phyloP scores from a whole-genome alignment of 2,888 invertebrate genomes.

The Agriotes lineatus region DNA sequence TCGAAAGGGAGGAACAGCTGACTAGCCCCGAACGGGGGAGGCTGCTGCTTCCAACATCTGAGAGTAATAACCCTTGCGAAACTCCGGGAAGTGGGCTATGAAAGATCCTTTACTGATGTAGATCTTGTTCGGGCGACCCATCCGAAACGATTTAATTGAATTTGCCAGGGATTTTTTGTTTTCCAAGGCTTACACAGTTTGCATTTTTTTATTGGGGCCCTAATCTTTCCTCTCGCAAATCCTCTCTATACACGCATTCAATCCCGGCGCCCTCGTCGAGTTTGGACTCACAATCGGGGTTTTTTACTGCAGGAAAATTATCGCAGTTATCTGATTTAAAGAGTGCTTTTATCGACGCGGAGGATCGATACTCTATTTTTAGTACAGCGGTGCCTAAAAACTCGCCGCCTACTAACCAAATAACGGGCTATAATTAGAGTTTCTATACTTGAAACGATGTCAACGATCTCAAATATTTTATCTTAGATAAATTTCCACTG shows the following conservation, averaged over 20 bases:
- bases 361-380: slow-evolving; percentile 14
- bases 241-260: neutral
- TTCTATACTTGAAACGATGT: slow-evolving; percentile 5
- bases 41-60: slow-evolving; percentile 37
- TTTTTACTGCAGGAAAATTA: neutral
- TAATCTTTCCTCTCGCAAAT: too few species aligned
- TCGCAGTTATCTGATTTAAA: neutral
- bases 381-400: neutral
- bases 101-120: slow-evolving; percentile 35
- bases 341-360: neutral
- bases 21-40: slow-evolving; percentile 33
- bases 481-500: neutral
- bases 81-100: slow-evolving; percentile 33
- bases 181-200: neutral
- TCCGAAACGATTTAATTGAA: slow-evolving; percentile 36
- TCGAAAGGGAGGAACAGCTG: slow-evolving; percentile 42
- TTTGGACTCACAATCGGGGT: neutral
- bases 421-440: slow-evolving; percentile 2
- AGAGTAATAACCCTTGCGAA: slow-evolving; percentile 43
- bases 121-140: slow-evolving; percentile 31
- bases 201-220: neutral
- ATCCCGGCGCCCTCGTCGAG: neutral
- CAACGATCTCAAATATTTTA: neutral
- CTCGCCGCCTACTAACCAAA: neutral
- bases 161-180: slow-evolving; percentile 17